These are phyloP conservation scores for Amblyopsis hoosieri DNA, from an alignment of 2,797 vertebrate species.

Conservation along the genomic window DNA sequence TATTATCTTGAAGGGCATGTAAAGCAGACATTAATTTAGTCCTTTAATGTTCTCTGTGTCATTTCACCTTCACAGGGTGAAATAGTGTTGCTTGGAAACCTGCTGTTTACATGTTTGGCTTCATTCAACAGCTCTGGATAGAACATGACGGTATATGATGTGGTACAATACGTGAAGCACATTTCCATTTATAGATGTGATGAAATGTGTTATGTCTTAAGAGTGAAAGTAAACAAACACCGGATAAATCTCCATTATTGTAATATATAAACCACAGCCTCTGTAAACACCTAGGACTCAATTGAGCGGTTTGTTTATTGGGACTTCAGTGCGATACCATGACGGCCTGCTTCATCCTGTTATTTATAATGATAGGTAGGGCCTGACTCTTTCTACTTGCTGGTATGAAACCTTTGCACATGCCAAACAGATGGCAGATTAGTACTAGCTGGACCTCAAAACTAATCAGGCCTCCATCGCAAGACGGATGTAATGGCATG, in stretches of 20 bases:
- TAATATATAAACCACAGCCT: conserved; percentile 8
- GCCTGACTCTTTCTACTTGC: conserved; percentile 19
- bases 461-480: conserved; percentile 18
- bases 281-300: conserved; percentile 33
- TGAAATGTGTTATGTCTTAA: not conserved
- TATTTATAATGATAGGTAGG: conserved; percentile 83
- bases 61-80: not conserved
- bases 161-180: conserved; percentile 73
- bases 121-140: conserved; percentile 80
- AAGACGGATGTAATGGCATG: conserved; percentile 47
- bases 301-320: conserved; percentile 13
- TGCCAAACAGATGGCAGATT: conserved; percentile 24
- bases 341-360: conserved; percentile 81
- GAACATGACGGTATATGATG: too few relatives aligned
- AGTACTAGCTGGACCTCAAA: conserved; percentile 13
- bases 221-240: conserved; percentile 4
- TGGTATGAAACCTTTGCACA: conserved; percentile 35
- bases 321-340: conserved; percentile 74
- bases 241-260: not conserved
- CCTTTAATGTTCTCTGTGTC: too few relatives aligned
- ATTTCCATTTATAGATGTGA: not conserved
- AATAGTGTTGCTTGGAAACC: conserved; percentile 13
- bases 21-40: too few relatives aligned
- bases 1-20: too few relatives aligned
- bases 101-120: conserved; percentile 17